A percentile compares a stretch with the other conserved stretches of the same genome.
These are phyloP conservation scores for Terebella lapidaria DNA, from an alignment of 2,888 invertebrate genomes.

Conservation along the genomic window DNA sequence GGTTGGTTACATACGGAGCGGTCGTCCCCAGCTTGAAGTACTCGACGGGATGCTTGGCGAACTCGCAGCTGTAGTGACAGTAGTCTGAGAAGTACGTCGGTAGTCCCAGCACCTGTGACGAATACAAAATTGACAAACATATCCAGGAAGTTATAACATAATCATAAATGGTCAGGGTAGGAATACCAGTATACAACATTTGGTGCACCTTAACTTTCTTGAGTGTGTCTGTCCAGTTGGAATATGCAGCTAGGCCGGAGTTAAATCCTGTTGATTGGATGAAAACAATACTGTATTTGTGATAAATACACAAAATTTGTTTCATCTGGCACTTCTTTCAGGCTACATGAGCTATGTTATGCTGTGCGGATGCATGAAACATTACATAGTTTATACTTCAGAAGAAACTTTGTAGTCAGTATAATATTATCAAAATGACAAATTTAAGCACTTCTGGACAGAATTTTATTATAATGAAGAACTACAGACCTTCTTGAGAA, in stretches of 20 bases:
- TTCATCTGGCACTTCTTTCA: background rate
- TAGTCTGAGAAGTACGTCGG: slow-evolving; percentile 45
- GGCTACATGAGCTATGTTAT: background rate
- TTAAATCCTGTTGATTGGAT: slow-evolving; percentile 47
- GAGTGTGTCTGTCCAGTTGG: slow-evolving; percentile 27
- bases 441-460: no score
- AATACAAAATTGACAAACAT: no score
- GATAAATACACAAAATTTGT: background rate
- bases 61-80: slow-evolving; percentile 39
- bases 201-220: slow-evolving; percentile 26
- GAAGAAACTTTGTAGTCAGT: no score
- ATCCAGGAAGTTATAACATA: no score
- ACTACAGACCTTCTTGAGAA: no score
- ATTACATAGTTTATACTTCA: no score
- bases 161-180: no score
- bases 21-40: slow-evolving; percentile 24
- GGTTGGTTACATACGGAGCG: slow-evolving; percentile 35
- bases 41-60: slow-evolving; percentile 27
- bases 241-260: slow-evolving; percentile 38
- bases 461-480: no score
- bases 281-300: no score
- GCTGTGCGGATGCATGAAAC: no score
- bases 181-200: no score
- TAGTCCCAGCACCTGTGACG: background rate
- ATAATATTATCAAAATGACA: no score